Evolutionary conservation across 2,797 vertebrate species (phyloP), one percentile per base, ranked within the genome.

Genomic region (Argentina silus): DNA sequence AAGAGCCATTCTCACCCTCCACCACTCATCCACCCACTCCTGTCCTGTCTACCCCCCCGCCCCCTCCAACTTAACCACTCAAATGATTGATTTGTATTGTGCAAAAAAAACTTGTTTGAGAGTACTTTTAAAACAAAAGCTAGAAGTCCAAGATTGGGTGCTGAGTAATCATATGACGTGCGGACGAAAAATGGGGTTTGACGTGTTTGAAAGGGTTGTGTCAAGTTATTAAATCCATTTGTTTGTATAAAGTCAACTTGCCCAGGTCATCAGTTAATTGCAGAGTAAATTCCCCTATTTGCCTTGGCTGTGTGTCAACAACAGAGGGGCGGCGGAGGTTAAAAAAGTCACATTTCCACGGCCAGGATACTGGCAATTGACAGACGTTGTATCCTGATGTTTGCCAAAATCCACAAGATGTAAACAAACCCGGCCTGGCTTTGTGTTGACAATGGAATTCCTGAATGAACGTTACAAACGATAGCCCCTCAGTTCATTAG

Each of bases 181-280:
- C 60, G 53, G 48, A 73, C 61, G 69, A 12, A 45, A 70, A 76
- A 78, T 79, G 51, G 71, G 57, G 27, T 43, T 62, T 43, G 67
- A 78, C 69, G 68, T 68, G 70, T 81, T 74, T 81, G 69, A 86
- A 78, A 78, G 70, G 62, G 59, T 72, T 60, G 68, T 81, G 79
- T 77, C 78, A 84, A 73, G 80, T 83, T 83, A 83, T 85, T 86
- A 78, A 59, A 67, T 72, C 45, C 17, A 72, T 77, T 76, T 79
- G 79, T 85, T 81, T 86, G 74, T 64, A 75, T 76, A 83, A 66
- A 76, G 78, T 78, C 60, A 81, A 79, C 78, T 69, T 67, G 60
- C 65, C 71, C 72, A 60, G 85, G 83, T 83, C 82, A 80, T 61
- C 23, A 77, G 75, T 78, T 88, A 84, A 84, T 88, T 86, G 72